Base-by-base conservation (phyloP, 2,888 invertebrate species). In the Meliscaeva auricollis region DNA sequence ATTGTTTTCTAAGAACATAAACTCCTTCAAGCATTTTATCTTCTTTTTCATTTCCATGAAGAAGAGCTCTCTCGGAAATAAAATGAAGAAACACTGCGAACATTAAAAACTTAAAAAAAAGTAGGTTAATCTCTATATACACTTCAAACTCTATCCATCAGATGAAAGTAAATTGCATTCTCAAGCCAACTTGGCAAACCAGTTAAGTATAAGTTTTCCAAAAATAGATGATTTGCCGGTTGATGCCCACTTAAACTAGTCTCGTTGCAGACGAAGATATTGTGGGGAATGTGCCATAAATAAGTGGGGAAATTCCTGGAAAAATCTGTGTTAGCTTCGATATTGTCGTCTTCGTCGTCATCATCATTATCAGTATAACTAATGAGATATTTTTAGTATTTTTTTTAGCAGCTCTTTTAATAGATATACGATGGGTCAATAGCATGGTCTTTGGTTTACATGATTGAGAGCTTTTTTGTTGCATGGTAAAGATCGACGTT, bases 101-200 rank as follows among this genome's bases (percentile, higher is more conserved):
- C 52, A 74, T 75, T 69, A 38, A 41, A 73, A 41, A 30, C 38
- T 62, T 62, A 15, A 41, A 44, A 20, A 70, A 70, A 82, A 77
- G 66, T 82, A 82, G 82, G 82, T 77, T 77, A 82, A 82, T 82
- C 50, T 66, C 13, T 75, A 44, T 13, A 60, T 52, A 32, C 60
- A 62, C 73, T 77, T 35, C 13, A 17, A 35, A 20, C 7, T 38
- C 1, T 2, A 38, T 58, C 60, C 68, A 66, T 41, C 30, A 9
- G 72, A 73, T 60, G 68, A 73, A 77, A 82, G 73, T 77, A 78
- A 83, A 78, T 83, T 74, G 73, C 74, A 74, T 83, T 69, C 38
- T 20, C 46, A 15, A 8, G n/a, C 5, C 48, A 48, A 50, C 62
- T 74, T 56, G 62, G 69, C 9, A 69, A 78, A 83, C 73, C 73